These are phyloP conservation scores for Amniataba percoides DNA, from an alignment of 2,797 vertebrate species.

Conservation along the genomic window DNA sequence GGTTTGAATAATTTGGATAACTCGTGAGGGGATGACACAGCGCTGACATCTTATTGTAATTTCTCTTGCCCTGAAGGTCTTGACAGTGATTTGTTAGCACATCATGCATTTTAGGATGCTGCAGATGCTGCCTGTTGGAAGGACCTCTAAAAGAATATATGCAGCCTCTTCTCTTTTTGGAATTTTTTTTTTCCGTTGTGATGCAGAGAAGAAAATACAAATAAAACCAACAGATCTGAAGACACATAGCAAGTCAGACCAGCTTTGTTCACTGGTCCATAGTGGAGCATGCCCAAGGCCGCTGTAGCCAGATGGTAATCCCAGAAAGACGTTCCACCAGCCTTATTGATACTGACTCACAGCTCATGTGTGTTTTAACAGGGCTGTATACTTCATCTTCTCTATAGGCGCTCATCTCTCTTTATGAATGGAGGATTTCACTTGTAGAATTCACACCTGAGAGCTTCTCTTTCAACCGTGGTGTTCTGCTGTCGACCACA, in stretches of 20 bases:
- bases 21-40: constrained; percentile 1
- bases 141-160: not conserved
- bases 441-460: constrained; percentile 22
- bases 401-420: not conserved
- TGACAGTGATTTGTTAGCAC: constrained; percentile 17
- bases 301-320: constrained; percentile 37
- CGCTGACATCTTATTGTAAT: not conserved
- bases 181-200: constrained; percentile 1
- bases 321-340: constrained; percentile 46
- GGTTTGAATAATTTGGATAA: constrained; percentile 35
- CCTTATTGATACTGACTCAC: constrained; percentile 31
- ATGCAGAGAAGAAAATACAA: not conserved
- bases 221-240: constrained; percentile 10
- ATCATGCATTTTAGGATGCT: constrained; percentile 6
- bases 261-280: constrained; percentile 59
- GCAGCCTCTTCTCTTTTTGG: constrained; percentile 6
- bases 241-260: constrained; percentile 46
- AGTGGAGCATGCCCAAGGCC: constrained; percentile 32
- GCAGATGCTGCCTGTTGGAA: not conserved
- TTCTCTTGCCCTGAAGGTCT: not conserved
- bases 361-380: constrained; percentile 13
- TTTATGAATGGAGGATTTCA: constrained; percentile 24
- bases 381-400: not conserved
- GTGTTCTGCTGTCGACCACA: not conserved
- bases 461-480: not conserved